phyloP scores from a whole-genome alignment of 2,888 invertebrate genomes.

The Dryococelus australis region DNA sequence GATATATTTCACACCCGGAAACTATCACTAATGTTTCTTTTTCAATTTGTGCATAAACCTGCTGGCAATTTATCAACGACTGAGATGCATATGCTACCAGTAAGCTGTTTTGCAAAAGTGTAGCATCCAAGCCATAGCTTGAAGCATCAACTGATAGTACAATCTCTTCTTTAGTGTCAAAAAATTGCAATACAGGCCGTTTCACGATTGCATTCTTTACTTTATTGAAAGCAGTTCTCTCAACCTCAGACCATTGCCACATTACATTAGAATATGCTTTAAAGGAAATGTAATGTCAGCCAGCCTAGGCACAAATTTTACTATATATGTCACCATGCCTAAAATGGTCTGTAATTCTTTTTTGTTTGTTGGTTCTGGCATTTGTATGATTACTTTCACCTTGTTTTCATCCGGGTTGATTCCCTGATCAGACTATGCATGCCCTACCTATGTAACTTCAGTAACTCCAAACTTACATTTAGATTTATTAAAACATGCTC shows the following conservation, averaged over 20 bases:
- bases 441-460: too few species aligned
- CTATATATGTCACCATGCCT: too few species aligned
- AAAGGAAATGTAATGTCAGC: too few species aligned
- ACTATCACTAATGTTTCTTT: not conserved
- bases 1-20: not conserved
- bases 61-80: too few species aligned
- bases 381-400: not conserved
- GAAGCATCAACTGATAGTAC: too few species aligned
- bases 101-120: not conserved
- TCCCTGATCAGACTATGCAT: not conserved
- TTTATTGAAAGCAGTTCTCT: too few species aligned
- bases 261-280: not conserved
- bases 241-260: not conserved
- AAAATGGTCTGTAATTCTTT: not conserved
- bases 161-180: too few species aligned
- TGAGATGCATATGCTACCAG: too few species aligned
- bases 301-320: too few species aligned
- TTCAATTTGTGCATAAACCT: not conserved
- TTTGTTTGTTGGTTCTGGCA: not conserved
- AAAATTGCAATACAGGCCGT: too few species aligned
- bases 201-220: not conserved
- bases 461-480: too few species aligned
- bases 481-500: too few species aligned
- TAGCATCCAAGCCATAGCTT: not conserved
- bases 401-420: not conserved